Evolutionary conservation across 2,888 invertebrate species (phyloP).

Genomic region (Cosmopolites sordidus): DNA sequence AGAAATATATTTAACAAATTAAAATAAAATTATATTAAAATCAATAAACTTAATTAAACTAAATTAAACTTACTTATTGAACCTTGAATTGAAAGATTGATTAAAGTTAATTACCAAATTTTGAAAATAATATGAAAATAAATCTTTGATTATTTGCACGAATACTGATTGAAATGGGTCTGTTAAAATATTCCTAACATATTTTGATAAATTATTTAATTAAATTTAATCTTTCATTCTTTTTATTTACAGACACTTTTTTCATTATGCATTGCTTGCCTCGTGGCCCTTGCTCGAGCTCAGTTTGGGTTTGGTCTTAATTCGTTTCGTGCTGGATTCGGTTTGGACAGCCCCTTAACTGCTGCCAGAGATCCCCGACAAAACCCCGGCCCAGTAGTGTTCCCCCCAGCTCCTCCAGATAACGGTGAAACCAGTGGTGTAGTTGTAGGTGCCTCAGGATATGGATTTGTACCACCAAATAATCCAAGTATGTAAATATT

Average conservation of each 20-base stretch:
- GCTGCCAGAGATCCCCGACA: slow-evolving; percentile 56
- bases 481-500: slow-evolving; percentile 55
- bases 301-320: slow-evolving; percentile 48
- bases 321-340: slow-evolving; percentile 45
- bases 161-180: no score
- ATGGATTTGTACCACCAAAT: slow-evolving; percentile 78
- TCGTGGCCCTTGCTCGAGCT: slow-evolving; percentile 42
- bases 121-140: no score
- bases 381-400: slow-evolving; percentile 74
- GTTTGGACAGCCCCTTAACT: slow-evolving; percentile 48
- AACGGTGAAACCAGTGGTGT: slow-evolving; percentile 70
- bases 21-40: no score
- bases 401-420: slow-evolving; percentile 68
- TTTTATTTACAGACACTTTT: slow-evolving; percentile 31
- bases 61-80: no score
- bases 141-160: no score
- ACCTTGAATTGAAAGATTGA: no score
- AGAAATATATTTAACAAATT: no score
- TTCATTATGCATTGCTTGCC: slow-evolving; percentile 33
- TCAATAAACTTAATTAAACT: no score
- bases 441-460: slow-evolving; percentile 77
- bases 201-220: no score
- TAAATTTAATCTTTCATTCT: background rate
- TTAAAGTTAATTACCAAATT: no score
- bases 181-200: no score